Conservation (phyloP, 1,140 invertebrate genomes). For the Drosophila aff. region DNA sequence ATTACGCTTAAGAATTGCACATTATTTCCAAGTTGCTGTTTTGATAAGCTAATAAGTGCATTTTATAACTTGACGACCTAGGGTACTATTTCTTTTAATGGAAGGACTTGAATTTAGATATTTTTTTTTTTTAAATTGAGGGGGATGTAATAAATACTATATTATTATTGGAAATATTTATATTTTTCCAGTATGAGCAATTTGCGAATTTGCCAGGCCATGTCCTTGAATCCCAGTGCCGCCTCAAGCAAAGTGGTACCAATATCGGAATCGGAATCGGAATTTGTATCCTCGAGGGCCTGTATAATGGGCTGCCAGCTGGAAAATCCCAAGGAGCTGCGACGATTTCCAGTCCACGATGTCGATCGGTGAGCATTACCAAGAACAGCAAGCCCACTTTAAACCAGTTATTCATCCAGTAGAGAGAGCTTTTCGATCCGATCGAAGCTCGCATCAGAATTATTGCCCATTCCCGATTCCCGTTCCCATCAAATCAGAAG, state of each 20-base stretch:
- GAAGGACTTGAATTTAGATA: background rate
- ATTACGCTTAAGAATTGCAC: background rate
- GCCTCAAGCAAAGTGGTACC: background rate
- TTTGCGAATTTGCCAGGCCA: slow-evolving; percentile 60
- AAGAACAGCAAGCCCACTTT: slow-evolving; percentile 12
- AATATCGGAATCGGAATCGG: background rate
- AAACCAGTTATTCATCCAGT: slow-evolving; percentile 61
- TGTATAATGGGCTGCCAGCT: slow-evolving; percentile 65
- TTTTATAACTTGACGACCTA: background rate
- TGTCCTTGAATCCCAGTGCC: slow-evolving; percentile 61
- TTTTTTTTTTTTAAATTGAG: background rate
- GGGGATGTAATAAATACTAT: too few species aligned
- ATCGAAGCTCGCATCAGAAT: slow-evolving; percentile 51
- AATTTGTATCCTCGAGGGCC: slow-evolving; percentile 31
- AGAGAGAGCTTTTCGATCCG: slow-evolving; percentile 47
- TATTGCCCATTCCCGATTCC: slow-evolving; percentile 28
- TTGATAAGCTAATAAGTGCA: background rate
- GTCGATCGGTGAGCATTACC: slow-evolving; percentile 51
- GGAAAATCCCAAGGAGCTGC: slow-evolving; percentile 48
- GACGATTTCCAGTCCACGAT: slow-evolving; percentile 70
- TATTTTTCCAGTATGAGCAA: slow-evolving; percentile 42
- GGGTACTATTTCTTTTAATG: background rate
- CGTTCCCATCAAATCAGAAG: slow-evolving; percentile 24
- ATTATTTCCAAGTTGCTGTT: background rate
- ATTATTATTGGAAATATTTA: background rate